Conservation (phyloP, 2,797 vertebrate species). For the Brachyrhaphis roseni region DNA sequence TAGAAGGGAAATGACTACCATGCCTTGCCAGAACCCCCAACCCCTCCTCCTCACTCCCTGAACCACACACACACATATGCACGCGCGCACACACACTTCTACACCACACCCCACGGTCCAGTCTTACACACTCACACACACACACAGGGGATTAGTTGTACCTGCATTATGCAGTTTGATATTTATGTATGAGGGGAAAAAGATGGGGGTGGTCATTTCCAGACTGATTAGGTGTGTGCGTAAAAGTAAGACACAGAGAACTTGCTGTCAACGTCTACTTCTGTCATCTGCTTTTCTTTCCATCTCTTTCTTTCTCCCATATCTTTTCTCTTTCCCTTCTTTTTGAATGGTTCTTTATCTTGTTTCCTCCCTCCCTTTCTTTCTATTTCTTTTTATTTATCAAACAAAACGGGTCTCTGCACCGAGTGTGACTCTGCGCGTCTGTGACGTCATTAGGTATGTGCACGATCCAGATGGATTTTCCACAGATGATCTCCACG, state of each 20-base stretch:
- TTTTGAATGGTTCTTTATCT: slow-evolving; percentile 18
- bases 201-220: slow-evolving; percentile 52
- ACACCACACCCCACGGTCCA: slow-evolving; percentile 41
- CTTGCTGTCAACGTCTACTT: slow-evolving; percentile 28
- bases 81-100: slow-evolving; percentile 39
- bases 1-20: slow-evolving; percentile 79
- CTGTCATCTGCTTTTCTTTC: slow-evolving; percentile 17
- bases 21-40: slow-evolving; percentile 64
- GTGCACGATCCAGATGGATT: slow-evolving; percentile 76
- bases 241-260: slow-evolving; percentile 16
- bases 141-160: slow-evolving; percentile 66
- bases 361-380: slow-evolving; percentile 38
- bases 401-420: slow-evolving; percentile 46
- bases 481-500: slow-evolving; percentile 76
- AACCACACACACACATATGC: slow-evolving; percentile 30
- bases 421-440: slow-evolving; percentile 19
- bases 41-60: slow-evolving; percentile 25
- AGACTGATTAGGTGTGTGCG: slow-evolving; percentile 61
- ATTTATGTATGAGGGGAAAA: slow-evolving; percentile 71
- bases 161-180: slow-evolving; percentile 69
- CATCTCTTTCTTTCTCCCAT: slow-evolving; percentile 21
- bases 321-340: slow-evolving; percentile 20
- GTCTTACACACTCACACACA: slow-evolving; percentile 23
- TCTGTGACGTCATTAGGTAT: slow-evolving; percentile 64
- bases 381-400: slow-evolving; percentile 64